phyloP scores from a whole-genome alignment of 2,113 vertebrate genomes.

The Nerophis ophidion region DNA sequence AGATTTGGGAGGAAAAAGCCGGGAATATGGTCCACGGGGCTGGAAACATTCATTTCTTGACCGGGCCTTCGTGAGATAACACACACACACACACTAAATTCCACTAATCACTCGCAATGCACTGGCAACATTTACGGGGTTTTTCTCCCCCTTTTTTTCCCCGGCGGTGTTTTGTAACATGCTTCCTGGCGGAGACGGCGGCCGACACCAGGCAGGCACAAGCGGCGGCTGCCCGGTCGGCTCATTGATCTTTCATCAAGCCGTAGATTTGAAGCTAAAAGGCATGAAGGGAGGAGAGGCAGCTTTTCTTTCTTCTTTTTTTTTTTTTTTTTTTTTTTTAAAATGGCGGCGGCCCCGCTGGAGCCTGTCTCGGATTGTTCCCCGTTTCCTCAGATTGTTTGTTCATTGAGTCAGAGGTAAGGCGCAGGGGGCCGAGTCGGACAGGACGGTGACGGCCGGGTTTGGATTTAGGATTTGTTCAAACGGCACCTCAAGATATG shows the following conservation, averaged over 20 bases:
- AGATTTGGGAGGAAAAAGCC: slow-evolving; percentile 40
- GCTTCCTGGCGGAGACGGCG: slow-evolving; percentile 52
- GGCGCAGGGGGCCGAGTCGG: slow-evolving; percentile 45
- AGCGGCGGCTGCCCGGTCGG: slow-evolving; percentile 48
- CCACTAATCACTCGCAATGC: slow-evolving; percentile 37
- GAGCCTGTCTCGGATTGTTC: slow-evolving; percentile 72
- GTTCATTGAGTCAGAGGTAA: slow-evolving; percentile 59
- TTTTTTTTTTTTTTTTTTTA: slow-evolving; percentile 48
- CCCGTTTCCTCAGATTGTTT: slow-evolving; percentile 74
- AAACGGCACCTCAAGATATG: background rate
- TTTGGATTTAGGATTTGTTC: slow-evolving; percentile 8
- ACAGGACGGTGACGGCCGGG: slow-evolving; percentile 35
- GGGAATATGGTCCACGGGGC: slow-evolving; percentile 42
- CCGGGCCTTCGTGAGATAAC: slow-evolving; percentile 20
- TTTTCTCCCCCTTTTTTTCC: slow-evolving; percentile 34
- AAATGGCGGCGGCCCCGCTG: slow-evolving; percentile 67
- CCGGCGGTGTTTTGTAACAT: slow-evolving; percentile 44
- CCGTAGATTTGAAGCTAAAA: slow-evolving; percentile 54
- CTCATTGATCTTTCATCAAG: slow-evolving; percentile 72
- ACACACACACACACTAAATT: slow-evolving; percentile 17
- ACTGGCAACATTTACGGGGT: slow-evolving; percentile 26
- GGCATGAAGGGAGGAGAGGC: slow-evolving; percentile 49
- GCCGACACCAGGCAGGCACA: slow-evolving; percentile 53
- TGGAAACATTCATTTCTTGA: slow-evolving; percentile 47
- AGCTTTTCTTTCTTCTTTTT: slow-evolving; percentile 23